phyloP scores from a whole-genome alignment of 2,113 vertebrate genomes.

The Lampris megalopsis region DNA sequence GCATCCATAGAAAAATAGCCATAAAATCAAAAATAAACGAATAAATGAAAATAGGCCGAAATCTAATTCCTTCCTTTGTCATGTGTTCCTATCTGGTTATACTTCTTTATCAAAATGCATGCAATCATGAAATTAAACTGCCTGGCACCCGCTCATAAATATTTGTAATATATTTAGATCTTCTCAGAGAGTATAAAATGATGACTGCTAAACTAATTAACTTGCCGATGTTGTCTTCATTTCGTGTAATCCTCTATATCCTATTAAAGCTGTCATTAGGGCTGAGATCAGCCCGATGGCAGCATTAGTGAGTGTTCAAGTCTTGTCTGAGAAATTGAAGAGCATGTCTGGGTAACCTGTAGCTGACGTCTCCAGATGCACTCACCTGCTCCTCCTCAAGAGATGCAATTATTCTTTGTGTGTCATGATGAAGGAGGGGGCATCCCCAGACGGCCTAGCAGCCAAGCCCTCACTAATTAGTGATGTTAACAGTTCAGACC shows the following conservation, averaged over 20 bases:
- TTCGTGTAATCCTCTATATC: slow-evolving; percentile 46
- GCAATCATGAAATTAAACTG: too few species aligned
- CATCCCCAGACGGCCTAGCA: slow-evolving; percentile 67
- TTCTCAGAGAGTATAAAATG: not conserved
- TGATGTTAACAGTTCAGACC: slow-evolving; percentile 73
- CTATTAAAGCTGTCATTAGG: slow-evolving; percentile 77
- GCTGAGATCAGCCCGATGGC: slow-evolving; percentile 74
- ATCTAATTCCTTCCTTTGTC: not conserved
- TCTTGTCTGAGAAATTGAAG: slow-evolving; percentile 67
- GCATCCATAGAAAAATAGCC: slow-evolving; percentile 4
- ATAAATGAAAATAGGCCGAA: too few species aligned
- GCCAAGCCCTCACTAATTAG: slow-evolving; percentile 80
- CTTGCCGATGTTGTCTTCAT: slow-evolving; percentile 33
- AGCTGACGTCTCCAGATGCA: slow-evolving; percentile 70
- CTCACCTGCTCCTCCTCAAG: slow-evolving; percentile 80
- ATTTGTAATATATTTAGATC: not conserved
- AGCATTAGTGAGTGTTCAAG: slow-evolving; percentile 72
- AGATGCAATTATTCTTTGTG: slow-evolving; percentile 85
- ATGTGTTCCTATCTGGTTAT: not conserved
- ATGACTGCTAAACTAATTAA: slow-evolving; percentile 1
- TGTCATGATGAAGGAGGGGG: slow-evolving; percentile 68
- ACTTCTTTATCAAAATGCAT: not conserved
- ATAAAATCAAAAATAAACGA: too few species aligned
- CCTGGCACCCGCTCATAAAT: not conserved
- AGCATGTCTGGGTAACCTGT: slow-evolving; percentile 67